A percentile compares a stretch with the other conserved stretches of the same genome.
Conservation (phyloP, 2,888 invertebrate genomes). For the Diarsia dahlii region DNA sequence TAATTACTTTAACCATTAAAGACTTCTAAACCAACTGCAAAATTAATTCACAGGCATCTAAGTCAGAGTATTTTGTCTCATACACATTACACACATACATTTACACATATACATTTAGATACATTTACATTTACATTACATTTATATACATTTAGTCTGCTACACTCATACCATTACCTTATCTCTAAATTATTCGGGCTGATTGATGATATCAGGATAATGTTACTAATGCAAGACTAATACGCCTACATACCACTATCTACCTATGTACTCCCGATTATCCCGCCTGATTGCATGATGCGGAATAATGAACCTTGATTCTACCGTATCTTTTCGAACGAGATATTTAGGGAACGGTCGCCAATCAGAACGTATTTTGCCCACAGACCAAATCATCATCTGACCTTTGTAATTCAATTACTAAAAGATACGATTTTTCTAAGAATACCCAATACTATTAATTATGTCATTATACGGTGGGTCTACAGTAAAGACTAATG, state of each 20-base stretch:
- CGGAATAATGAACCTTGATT: conserved; percentile 10
- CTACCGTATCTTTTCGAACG: background rate
- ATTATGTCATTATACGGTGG: conserved; percentile 14
- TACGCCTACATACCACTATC: background rate
- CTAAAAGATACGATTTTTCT: conserved; percentile 26
- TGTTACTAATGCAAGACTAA: conserved; percentile 27
- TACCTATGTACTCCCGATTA: background rate
- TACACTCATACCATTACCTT: background rate
- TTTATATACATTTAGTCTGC: background rate
- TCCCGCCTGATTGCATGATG: background rate
- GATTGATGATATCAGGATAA: conserved; percentile 23
- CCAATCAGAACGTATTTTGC: conserved; percentile 32
- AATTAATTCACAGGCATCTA: background rate
- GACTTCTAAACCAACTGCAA: too few relatives aligned
- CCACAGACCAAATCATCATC: conserved; percentile 38
- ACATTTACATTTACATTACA: too few relatives aligned
- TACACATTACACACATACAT: too few relatives aligned
- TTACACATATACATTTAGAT: too few relatives aligned
- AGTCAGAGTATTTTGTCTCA: background rate
- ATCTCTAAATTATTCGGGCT: background rate
- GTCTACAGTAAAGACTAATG: background rate
- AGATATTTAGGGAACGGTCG: conserved; percentile 13
- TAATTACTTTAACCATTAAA: too few relatives aligned
- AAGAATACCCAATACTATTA: conserved; percentile 21
- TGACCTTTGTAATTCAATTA: conserved; percentile 50